Evolutionary conservation across 2,888 invertebrate species (phyloP), one percentile per base, ranked within the genome.

Genomic region (Epirrita christyi): DNA sequence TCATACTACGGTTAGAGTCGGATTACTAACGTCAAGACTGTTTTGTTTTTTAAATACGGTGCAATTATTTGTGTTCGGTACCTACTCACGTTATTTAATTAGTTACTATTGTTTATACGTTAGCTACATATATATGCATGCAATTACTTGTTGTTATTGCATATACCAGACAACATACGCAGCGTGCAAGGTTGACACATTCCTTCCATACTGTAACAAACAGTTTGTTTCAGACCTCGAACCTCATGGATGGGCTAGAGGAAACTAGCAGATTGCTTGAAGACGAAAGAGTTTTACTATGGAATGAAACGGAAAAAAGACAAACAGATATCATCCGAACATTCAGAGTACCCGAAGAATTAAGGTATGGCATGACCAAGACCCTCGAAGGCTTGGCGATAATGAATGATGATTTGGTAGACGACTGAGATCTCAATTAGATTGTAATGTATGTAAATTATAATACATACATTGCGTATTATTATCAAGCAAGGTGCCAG

Each of bases 211-310:
- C 21, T n/a, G 4, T 21, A 3, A 9, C 10, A 40, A 15, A 32
- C 8, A 32, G 2, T 9, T 32, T 4, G 34, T 67, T 70, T 55
- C 61, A 75, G 76, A 59, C 46, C n/a, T 50, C 43, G 15, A 45
- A 66, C 37, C 6, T 67, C 8, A 61, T 73, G 2, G 59, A 56
- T 10, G 59, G 59, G 5, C 59, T 76, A 11, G 76, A 79, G 53
- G 62, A 69, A 52, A 61, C 66, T 13, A 73, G 73, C 53, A 61
- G 45, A 47, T 48, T 61, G n/a, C 56, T 78, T 8, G 77, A 78
- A 48, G 57, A 71, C 4, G 64, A 79, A 67, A 66, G 58, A 6
- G 6, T 55, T 5, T 38, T 53, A n/a, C 63, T 78, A n/a, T 69
- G 67, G 63, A 66, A 61, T 15, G 64, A 73, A 50, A 67, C 70